Conservation (phyloP, 2,888 invertebrate species). For the Hydroisotoma schaefferi region DNA sequence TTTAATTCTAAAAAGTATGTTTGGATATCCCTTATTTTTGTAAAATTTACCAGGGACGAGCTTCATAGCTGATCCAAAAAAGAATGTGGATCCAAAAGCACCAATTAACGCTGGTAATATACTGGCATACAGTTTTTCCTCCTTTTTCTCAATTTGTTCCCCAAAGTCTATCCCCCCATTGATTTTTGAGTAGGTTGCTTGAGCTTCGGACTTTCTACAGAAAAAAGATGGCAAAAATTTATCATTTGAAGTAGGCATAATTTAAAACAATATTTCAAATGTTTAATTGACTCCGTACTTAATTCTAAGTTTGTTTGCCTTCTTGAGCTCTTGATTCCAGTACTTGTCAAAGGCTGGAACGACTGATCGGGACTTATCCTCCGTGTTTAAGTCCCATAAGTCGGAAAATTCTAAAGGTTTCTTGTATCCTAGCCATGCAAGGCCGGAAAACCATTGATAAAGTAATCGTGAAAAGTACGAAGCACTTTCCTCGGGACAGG, state of each 20-base stretch:
- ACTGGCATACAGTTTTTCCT: constrained; percentile 66
- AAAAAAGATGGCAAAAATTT: not conserved
- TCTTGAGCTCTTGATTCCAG: constrained; percentile 62
- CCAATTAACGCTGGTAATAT: constrained; percentile 77
- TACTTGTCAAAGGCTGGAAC: constrained; percentile 52
- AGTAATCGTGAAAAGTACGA: constrained; percentile 56
- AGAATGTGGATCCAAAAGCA: constrained; percentile 81
- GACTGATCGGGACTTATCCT: constrained; percentile 51
- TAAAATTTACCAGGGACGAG: constrained; percentile 75
- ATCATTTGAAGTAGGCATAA: not conserved
- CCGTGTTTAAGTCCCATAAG: constrained; percentile 55
- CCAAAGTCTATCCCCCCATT: constrained; percentile 12
- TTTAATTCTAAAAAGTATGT: not conserved
- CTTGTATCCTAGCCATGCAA: constrained; percentile 53
- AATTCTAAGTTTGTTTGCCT: constrained; percentile 52
- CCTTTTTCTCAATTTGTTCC: constrained; percentile 12
- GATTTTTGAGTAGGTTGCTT: constrained; percentile 27
- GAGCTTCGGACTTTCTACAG: constrained; percentile 17
- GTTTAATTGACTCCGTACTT: not conserved
- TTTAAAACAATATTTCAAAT: not conserved
- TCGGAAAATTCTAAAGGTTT: constrained; percentile 54
- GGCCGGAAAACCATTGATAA: constrained; percentile 57
- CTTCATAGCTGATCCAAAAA: constrained; percentile 79
- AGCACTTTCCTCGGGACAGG: constrained; percentile 55
- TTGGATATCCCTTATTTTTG: not conserved